phyloP scores from a whole-genome alignment of 2,888 invertebrate species.

The Helicoverpa assulta region DNA sequence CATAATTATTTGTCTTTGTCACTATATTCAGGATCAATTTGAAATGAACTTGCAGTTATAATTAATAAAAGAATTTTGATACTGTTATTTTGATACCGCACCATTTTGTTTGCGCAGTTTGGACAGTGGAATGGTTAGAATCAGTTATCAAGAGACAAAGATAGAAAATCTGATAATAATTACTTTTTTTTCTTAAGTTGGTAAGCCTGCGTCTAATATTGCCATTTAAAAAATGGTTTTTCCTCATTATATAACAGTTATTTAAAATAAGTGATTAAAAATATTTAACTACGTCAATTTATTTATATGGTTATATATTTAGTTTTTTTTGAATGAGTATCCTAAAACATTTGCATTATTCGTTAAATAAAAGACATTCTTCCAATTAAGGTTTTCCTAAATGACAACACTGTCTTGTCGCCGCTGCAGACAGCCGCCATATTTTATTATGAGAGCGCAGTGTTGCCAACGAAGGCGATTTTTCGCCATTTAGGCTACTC shows the following conservation, averaged over 20 bases:
- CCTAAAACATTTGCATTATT: background rate
- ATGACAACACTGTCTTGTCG: constrained; percentile 16
- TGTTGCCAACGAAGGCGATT: no score
- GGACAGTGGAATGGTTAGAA: constrained; percentile 5
- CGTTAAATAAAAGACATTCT: background rate
- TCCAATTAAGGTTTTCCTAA: constrained; percentile 3
- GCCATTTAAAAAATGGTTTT: constrained; percentile 8
- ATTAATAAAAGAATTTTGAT: background rate
- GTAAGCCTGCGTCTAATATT: constrained; percentile 22
- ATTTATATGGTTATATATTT: no score
- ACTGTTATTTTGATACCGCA: background rate
- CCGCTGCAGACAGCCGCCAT: constrained; percentile 9
- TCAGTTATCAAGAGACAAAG: constrained; percentile 59
- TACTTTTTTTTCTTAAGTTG: constrained; percentile 32
- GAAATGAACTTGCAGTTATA: background rate
- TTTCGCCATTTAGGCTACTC: no score
- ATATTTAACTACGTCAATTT: background rate
- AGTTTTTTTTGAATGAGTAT: no score
- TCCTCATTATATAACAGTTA: background rate
- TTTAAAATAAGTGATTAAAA: background rate
- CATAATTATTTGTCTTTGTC: background rate
- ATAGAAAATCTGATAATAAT: constrained; percentile 39
- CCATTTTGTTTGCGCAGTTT: background rate
- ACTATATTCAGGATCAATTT: background rate
- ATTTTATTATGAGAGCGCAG: constrained; percentile 63